Conservation (phyloP, 1,140 invertebrate species). For the Drosophila ercepeae region DNA sequence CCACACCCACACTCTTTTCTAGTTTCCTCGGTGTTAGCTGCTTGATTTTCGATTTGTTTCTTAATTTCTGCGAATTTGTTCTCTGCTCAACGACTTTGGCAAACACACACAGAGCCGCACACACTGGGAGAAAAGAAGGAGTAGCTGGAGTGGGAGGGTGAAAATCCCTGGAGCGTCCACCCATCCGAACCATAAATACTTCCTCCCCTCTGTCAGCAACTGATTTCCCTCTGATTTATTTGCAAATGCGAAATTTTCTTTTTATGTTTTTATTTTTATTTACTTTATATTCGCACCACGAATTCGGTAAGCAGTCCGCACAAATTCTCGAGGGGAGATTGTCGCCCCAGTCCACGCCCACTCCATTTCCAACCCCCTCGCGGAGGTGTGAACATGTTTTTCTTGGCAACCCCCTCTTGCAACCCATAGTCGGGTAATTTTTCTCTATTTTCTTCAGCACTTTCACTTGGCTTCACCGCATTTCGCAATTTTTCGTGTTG, state of each 20-base stretch:
- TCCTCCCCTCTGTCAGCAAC: slow-evolving; percentile 78
- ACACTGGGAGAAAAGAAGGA: not conserved
- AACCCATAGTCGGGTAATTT: slow-evolving; percentile 67
- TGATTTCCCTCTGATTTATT: slow-evolving; percentile 82
- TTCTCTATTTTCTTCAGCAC: slow-evolving; percentile 69
- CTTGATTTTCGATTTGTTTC: slow-evolving; percentile 83
- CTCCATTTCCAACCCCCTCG: not conserved
- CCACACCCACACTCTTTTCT: not conserved
- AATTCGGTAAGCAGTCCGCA: slow-evolving; percentile 49
- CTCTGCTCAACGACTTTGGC: slow-evolving; percentile 60
- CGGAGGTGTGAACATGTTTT: slow-evolving; percentile 74
- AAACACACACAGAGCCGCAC: slow-evolving; percentile 46
- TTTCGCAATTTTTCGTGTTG: slow-evolving; percentile 28
- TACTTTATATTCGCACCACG: slow-evolving; percentile 81
- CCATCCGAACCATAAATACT: slow-evolving; percentile 76
- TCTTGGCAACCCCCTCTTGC: slow-evolving; percentile 15
- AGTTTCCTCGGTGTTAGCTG: slow-evolving; percentile 30
- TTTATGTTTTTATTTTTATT: slow-evolving; percentile 81
- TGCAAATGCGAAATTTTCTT: slow-evolving; percentile 82
- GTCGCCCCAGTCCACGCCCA: slow-evolving; percentile 26
- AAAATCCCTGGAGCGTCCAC: slow-evolving; percentile 49
- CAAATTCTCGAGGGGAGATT: slow-evolving; percentile 31
- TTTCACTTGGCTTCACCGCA: slow-evolving; percentile 66
- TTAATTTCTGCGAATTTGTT: slow-evolving; percentile 82
- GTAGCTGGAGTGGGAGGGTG: not conserved